Base-by-base conservation (phyloP, 2,888 invertebrate species). In the Dusona sp. region DNA sequence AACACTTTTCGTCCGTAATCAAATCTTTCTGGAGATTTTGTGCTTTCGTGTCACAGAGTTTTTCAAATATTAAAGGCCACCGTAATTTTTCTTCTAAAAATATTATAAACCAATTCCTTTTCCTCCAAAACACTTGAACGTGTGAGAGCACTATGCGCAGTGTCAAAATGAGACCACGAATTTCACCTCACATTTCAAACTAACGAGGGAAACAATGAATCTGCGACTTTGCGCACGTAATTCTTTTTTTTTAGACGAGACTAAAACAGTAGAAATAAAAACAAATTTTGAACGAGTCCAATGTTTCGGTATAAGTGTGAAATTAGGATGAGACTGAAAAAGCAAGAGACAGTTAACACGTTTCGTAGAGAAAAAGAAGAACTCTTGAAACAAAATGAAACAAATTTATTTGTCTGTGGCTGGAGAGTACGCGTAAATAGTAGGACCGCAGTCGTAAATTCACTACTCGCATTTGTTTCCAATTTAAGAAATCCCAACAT, bases 381-480 rank as follows among this genome's bases (percentile, higher is more conserved):
- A 61, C 22, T 38, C 74, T 51, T 6, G 64, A 64, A 72, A 61
- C 54, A 38, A 86, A 68, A 61, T 74, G 83, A 74, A 79, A 70
- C 79, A 61, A 83, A 85, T 85, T 85, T 85, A 85, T 85, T 82
- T 64, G 79, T 83, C 85, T 79, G 75, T 38, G 51, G 68, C 7
- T 48, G 65, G 79, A 64, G 48, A 89, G 89, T 88, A 88, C 88
- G 88, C 88, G 89, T 87, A 89, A 90, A 91, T 90, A 88, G 92
- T 54, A 25, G 36, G 36, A 36, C 87, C 86, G 87, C 85, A 83
- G 89, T 89, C 90, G 90, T 92, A 91, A 92, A 92, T 92, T 89
- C 88, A 54, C 36, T 79, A 83, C 80, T 79, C 88, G 90, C 91
- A 91, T 90, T 92, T 90, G 91, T 92, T 92, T 90, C 91, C 90